phyloP scores from a whole-genome alignment of 1,140 invertebrate genomes.

The Colletes gigas region DNA sequence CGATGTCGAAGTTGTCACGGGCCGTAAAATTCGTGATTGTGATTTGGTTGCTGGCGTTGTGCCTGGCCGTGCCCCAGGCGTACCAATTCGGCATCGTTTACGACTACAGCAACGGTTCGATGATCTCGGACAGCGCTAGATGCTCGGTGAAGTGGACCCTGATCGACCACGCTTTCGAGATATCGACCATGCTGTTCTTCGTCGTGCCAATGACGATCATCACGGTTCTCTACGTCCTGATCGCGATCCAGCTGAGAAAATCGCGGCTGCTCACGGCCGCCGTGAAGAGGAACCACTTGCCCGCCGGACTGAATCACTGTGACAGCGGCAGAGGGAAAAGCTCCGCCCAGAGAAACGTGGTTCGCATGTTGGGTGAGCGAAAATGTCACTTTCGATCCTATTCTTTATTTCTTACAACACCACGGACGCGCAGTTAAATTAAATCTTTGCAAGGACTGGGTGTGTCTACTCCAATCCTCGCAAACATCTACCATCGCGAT shows the following conservation, averaged over 20 bases:
- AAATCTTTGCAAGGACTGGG: too few relatives aligned
- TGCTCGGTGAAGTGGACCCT: conserved; percentile 84
- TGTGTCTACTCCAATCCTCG: too few relatives aligned
- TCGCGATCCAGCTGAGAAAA: conserved; percentile 87
- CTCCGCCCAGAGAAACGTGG: conserved; percentile 83
- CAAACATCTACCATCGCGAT: too few relatives aligned
- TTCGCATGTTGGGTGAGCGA: conserved; percentile 86
- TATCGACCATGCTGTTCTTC: conserved; percentile 93
- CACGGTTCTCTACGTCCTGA: conserved; percentile 91
- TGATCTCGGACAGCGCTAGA: conserved; percentile 76
- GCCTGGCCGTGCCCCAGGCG: conserved; percentile 90
- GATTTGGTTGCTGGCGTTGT: conserved; percentile 87
- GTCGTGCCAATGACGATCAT: conserved; percentile 93
- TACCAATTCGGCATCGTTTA: conserved; percentile 88
- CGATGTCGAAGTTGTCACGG: conserved; percentile 89
- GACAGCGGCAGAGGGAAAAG: conserved; percentile 69
- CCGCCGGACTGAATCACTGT: conserved; percentile 63
- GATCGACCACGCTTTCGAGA: conserved; percentile 88
- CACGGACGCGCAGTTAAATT: too few relatives aligned
- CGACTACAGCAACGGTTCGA: conserved; percentile 78
- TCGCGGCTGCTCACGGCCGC: conserved; percentile 82
- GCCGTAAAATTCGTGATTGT: conserved; percentile 86
- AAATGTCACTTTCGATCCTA: neutral
- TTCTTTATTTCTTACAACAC: neutral
- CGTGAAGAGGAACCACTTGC: conserved; percentile 72